A percentile compares a stretch with the other conserved stretches of the same genome.
These are phyloP conservation scores for Cataglyphis albicans DNA, from an alignment of 2,888 invertebrate genomes.

Conservation along the genomic window DNA sequence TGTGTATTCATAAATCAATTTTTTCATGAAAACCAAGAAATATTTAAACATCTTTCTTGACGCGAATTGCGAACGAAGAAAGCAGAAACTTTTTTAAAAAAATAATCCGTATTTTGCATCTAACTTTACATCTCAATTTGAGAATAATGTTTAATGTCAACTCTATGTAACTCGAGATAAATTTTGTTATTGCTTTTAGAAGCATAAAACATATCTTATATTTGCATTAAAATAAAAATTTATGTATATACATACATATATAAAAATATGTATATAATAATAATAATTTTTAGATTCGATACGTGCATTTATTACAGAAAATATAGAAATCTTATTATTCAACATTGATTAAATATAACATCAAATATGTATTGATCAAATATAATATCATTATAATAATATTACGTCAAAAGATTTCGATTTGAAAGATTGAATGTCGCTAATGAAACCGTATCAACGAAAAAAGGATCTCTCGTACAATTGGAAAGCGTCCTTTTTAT, in stretches of 20 bases:
- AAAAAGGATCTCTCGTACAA: slow-evolving; percentile 1
- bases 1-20: slow-evolving; percentile 67
- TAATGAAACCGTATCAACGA: slow-evolving; percentile 15
- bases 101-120: neutral
- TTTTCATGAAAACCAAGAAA: slow-evolving; percentile 50
- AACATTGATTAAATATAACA: neutral
- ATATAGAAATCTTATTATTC: neutral
- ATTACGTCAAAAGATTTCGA: too few species aligned
- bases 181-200: neutral
- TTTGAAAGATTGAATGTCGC: neutral
- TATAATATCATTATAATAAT: neutral
- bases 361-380: neutral
- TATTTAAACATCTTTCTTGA: neutral
- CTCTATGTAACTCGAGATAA: neutral
- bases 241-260: neutral
- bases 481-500: slow-evolving; percentile 24
- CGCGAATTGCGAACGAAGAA: neutral
- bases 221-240: neutral
- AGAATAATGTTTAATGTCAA: neutral
- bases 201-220: neutral
- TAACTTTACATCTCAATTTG: neutral
- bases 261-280: neutral
- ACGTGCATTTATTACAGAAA: neutral
- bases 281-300: neutral
- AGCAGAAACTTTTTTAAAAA: neutral